These are phyloP conservation scores for Stegana nigrithorax DNA, from an alignment of 2,888 invertebrate genomes.

Conservation along the genomic window DNA sequence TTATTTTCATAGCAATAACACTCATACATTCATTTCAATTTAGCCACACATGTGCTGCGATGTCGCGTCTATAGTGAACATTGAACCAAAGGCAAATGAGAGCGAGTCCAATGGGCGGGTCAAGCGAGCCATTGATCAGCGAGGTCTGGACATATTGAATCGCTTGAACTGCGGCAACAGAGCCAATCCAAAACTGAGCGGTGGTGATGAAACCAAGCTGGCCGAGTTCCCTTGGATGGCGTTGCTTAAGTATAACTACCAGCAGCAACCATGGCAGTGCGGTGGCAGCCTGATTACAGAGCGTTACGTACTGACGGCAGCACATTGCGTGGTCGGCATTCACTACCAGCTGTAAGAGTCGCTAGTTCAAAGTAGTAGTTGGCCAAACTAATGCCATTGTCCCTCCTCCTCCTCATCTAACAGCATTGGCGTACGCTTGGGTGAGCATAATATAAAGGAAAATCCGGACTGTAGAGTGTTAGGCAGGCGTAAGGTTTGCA, in stretches of 20 bases:
- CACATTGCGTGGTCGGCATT: constrained; percentile 52
- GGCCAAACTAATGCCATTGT: background rate
- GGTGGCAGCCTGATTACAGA: constrained; percentile 62
- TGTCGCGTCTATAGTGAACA: background rate
- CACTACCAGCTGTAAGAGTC: constrained; percentile 43
- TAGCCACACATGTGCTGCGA: background rate
- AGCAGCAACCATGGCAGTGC: constrained; percentile 58
- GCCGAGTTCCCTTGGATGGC: constrained; percentile 84
- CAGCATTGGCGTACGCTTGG: constrained; percentile 66
- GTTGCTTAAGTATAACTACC: constrained; percentile 73
- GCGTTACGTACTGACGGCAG: constrained; percentile 61
- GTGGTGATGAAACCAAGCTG: constrained; percentile 73
- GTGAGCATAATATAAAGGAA: constrained; percentile 64
- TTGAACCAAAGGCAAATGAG: background rate
- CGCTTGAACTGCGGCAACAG: constrained; percentile 72
- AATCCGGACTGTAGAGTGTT: constrained; percentile 57
- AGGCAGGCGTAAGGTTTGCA: constrained; percentile 52
- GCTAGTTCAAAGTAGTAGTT: background rate
- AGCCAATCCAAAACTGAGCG: constrained; percentile 72
- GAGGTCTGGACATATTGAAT: background rate
- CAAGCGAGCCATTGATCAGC: background rate
- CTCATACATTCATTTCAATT: too few relatives aligned
- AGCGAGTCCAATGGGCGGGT: background rate
- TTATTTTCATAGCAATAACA: too few relatives aligned
- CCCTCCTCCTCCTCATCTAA: background rate